Conservation (phyloP, 2,888 invertebrate species). For the Xiphydria camelus region DNA sequence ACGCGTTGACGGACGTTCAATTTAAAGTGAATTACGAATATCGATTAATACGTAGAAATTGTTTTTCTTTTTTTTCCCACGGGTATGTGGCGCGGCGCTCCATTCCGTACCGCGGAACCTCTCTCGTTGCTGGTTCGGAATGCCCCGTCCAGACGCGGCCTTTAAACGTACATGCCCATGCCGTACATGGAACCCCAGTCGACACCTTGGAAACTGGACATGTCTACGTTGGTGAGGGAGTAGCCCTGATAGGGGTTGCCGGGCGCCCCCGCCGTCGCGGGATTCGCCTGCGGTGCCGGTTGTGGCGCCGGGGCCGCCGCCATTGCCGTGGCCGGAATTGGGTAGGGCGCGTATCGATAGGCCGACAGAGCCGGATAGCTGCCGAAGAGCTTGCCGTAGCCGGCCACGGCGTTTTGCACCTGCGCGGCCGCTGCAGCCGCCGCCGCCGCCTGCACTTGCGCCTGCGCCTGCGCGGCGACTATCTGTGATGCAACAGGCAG, state of each 20-base stretch:
- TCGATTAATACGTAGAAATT: no score
- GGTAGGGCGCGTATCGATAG: conserved; percentile 51
- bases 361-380: conserved; percentile 56
- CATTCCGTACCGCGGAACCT: no score
- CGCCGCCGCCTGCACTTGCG: conserved; percentile 60
- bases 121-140: background rate
- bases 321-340: conserved; percentile 51
- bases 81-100: no score
- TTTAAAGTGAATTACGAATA: no score
- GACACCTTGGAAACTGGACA: conserved; percentile 90
- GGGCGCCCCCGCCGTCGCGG: conserved; percentile 67
- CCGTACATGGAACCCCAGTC: conserved; percentile 92
- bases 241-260: conserved; percentile 76
- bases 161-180: conserved; percentile 88
- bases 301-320: conserved; percentile 61
- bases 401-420: conserved; percentile 65
- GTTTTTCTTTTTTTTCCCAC: no score
- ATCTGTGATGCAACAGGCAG: conserved; percentile 62
- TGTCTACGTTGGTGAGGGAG: conserved; percentile 85
- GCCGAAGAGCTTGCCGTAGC: conserved; percentile 70
- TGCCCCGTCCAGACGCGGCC: conserved; percentile 10
- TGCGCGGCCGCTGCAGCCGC: conserved; percentile 62
- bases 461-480: conserved; percentile 59
- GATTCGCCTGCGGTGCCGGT: conserved; percentile 65
- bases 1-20: no score